A percentile compares a stretch with the other conserved stretches of the same genome.
These are phyloP conservation scores for Pangasianodon gigas DNA, from an alignment of 2,113 vertebrate genomes.

Conservation along the genomic window DNA sequence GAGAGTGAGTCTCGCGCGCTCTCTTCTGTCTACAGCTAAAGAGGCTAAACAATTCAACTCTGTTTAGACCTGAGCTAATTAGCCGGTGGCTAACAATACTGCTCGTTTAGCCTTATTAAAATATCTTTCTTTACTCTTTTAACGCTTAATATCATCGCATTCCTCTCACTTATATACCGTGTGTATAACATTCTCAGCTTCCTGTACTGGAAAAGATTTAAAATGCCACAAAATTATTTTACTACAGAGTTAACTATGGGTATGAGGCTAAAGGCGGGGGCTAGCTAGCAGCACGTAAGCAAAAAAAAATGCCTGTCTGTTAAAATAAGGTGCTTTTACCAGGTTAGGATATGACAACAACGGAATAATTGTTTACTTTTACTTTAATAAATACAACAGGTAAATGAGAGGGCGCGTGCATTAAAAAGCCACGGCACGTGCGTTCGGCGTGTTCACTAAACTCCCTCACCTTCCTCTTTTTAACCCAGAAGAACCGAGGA, in stretches of 20 bases:
- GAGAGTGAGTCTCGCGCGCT: conserved; percentile 84
- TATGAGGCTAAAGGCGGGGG: neutral
- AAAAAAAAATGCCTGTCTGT: neutral
- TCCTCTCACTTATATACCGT: neutral
- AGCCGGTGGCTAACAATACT: conserved; percentile 20
- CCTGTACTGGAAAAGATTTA: neutral
- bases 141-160: neutral
- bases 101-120: neutral
- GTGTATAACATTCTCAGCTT: neutral
- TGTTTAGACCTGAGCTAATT: neutral
- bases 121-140: neutral
- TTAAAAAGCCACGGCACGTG: neutral
- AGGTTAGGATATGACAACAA: neutral
- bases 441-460: neutral
- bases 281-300: no score
- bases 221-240: neutral
- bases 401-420: neutral
- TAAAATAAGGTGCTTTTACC: neutral
- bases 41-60: neutral
- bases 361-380: neutral
- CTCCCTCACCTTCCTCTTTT: neutral
- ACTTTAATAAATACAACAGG: neutral
- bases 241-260: neutral
- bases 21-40: neutral
- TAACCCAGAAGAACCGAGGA: neutral